Conservation (phyloP, 1,140 invertebrate genomes). For the Babylonia areolata region DNA sequence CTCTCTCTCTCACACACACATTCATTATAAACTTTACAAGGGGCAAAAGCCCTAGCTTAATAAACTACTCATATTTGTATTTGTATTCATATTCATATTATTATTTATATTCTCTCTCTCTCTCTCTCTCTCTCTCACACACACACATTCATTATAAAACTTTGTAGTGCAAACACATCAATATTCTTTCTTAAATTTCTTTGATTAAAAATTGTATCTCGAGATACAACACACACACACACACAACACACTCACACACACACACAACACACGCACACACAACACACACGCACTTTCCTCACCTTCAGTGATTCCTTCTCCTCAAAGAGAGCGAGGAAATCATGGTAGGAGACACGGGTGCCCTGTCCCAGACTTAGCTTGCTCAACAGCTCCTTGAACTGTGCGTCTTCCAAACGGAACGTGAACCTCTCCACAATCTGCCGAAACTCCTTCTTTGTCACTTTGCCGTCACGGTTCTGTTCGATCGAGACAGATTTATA, state of each 20-base stretch:
- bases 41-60: no score
- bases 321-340: constrained; percentile 71
- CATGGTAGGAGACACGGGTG: constrained; percentile 69
- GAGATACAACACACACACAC: no score
- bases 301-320: constrained; percentile 55
- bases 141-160: no score
- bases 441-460: constrained; percentile 69
- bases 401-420: constrained; percentile 64
- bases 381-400: constrained; percentile 70
- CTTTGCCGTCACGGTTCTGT: constrained; percentile 67
- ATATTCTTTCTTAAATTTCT: no score
- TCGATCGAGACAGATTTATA: no score
- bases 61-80: no score
- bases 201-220: no score
- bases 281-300: not conserved
- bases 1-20: not conserved
- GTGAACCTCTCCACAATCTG: constrained; percentile 70
- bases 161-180: no score
- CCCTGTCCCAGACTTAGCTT: constrained; percentile 65
- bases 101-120: no score
- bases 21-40: no score
- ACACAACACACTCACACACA: not conserved
- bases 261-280: not conserved
- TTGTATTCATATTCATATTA: no score
- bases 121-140: not conserved